These are phyloP conservation scores for Tetropium fuscum DNA, from an alignment of 2,888 invertebrate species.

Conservation along the genomic window DNA sequence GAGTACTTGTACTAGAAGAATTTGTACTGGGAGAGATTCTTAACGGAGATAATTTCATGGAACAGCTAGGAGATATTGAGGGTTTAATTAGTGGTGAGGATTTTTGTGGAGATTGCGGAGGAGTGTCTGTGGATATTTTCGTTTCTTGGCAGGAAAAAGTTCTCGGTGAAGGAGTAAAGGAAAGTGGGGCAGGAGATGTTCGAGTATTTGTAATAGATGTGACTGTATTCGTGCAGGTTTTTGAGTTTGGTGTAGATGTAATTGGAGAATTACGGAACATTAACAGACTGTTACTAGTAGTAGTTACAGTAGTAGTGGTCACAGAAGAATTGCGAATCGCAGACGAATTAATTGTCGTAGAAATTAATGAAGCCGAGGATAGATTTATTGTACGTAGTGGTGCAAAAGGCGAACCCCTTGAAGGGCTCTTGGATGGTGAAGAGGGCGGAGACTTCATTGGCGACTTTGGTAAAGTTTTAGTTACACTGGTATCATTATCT, in stretches of 20 bases:
- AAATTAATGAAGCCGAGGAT: conserved; percentile 47
- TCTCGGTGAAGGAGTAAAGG: not conserved
- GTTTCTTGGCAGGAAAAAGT: not conserved
- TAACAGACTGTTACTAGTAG: conserved; percentile 25
- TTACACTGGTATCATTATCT: conserved; percentile 43
- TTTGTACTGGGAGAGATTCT: conserved; percentile 51
- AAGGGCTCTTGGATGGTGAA: conserved; percentile 56
- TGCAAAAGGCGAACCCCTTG: conserved; percentile 54
- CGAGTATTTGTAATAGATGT: conserved; percentile 27
- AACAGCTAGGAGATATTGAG: conserved; percentile 59
- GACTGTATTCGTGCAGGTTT: conserved; percentile 33
- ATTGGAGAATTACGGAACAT: conserved; percentile 19
- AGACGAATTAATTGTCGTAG: conserved; percentile 37
- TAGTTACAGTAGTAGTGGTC: conserved; percentile 28
- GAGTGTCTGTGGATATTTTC: conserved; percentile 3
- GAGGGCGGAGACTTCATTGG: conserved; percentile 57
- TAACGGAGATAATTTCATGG: conserved; percentile 53
- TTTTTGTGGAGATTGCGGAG: conserved; percentile 51
- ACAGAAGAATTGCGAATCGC: conserved; percentile 16
- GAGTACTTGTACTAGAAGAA: conserved; percentile 36
- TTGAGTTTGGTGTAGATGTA: conserved; percentile 38
- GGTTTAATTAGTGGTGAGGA: conserved; percentile 56
- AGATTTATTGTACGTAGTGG: conserved; percentile 57
- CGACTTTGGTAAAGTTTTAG: conserved; percentile 57
- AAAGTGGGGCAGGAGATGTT: conserved; percentile 30